phyloP scores from a whole-genome alignment of 2,888 invertebrate species.

The Dynastes tityus region DNA sequence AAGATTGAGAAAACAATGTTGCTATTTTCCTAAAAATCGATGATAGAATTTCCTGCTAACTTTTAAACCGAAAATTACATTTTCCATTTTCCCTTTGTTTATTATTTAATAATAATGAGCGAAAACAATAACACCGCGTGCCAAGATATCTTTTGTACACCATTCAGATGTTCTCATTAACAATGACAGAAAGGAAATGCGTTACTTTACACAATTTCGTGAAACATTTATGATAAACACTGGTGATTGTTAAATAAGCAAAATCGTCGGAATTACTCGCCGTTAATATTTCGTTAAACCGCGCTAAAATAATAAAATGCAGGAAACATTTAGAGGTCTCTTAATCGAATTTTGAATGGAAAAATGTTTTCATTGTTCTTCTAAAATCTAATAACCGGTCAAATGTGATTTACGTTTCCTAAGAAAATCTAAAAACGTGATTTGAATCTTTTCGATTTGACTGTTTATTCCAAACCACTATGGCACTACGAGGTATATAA shows the following conservation, averaged over 20 bases:
- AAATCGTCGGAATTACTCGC: constrained; percentile 4
- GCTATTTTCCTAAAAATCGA: background rate
- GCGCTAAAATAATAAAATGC: too few species aligned
- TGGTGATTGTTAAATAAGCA: constrained; percentile 8
- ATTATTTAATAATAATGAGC: background rate
- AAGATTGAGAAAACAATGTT: background rate
- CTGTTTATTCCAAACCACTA: too few species aligned
- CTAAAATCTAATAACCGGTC: too few species aligned
- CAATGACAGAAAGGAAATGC: background rate
- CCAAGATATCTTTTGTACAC: background rate
- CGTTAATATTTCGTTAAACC: constrained; percentile 1
- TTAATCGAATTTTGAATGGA: too few species aligned
- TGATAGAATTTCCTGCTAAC: background rate
- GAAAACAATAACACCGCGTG: background rate
- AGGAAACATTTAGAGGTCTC: too few species aligned
- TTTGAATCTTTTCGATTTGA: too few species aligned
- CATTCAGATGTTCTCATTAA: background rate
- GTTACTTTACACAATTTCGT: constrained; percentile 2
- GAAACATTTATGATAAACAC: constrained; percentile 8
- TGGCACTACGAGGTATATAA: too few species aligned
- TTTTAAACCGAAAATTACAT: background rate
- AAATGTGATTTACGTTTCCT: too few species aligned
- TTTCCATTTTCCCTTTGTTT: background rate
- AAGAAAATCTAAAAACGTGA: too few species aligned
- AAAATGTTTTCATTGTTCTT: too few species aligned